These are phyloP conservation scores for Nothocercus nigrocapillus DNA, from an alignment of 2,113 vertebrate species.

Conservation along the genomic window DNA sequence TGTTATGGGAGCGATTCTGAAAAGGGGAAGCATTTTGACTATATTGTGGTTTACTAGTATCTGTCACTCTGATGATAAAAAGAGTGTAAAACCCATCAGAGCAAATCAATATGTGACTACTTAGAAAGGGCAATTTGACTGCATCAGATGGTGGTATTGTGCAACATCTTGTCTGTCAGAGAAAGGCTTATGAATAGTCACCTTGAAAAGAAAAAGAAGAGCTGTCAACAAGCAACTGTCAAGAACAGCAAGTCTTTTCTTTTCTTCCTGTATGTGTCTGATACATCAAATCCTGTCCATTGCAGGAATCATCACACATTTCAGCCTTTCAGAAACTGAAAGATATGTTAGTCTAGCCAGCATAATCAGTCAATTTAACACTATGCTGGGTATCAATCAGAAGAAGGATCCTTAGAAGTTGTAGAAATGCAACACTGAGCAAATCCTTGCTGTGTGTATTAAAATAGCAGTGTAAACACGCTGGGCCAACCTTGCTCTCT, in stretches of 20 bases:
- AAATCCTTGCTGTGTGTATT: background rate
- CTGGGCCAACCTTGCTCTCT: background rate
- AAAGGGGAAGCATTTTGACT: background rate
- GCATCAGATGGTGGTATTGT: background rate
- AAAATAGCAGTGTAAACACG: background rate
- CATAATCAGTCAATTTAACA: background rate
- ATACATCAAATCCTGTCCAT: background rate
- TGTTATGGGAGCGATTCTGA: background rate
- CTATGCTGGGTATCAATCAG: background rate
- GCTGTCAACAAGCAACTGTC: slow-evolving; percentile 6
- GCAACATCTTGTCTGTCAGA: background rate
- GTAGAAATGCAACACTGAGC: background rate
- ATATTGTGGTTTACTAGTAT: background rate
- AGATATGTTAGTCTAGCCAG: background rate
- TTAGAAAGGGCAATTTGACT: background rate
- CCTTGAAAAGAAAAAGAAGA: slow-evolving; percentile 1
- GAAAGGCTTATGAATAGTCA: background rate
- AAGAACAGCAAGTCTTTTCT: background rate
- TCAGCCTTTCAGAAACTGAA: background rate
- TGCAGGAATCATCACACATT: background rate
- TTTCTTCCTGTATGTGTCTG: background rate
- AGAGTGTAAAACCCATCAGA: background rate
- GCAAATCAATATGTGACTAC: background rate
- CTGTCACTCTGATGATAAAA: background rate
- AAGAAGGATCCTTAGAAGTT: background rate